Evolutionary conservation across 2,888 invertebrate species (phyloP), one percentile per base, ranked within the genome.

Genomic region (Epirrita christyi): DNA sequence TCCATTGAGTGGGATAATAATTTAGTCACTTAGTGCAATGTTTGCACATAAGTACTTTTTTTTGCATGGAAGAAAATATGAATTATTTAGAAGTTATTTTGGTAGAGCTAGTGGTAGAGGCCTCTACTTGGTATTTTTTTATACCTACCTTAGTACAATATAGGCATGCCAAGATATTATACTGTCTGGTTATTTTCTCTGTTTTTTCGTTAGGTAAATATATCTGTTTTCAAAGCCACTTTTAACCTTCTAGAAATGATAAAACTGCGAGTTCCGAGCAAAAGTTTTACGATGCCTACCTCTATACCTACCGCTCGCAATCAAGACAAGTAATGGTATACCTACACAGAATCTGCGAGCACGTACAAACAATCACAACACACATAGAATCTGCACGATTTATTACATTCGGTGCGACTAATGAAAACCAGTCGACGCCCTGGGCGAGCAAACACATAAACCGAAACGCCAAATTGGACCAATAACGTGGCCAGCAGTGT

Each of bases 381-480:
- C 64, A 67, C 67, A 60, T 63, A 68, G 71, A 59, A 73, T 71
- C 72, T 68, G 66, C 61, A 64, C 64, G 55, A 75, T 84, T 83
- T 82, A 84, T 76, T 70, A 75, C 73, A 72, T 78, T 78, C 76
- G 70, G 78, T 76, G 70, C 75, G 70, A 73, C 77, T 81, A 86
- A 86, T 84, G 80, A 85, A 83, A 74, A 61, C 73, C 76, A 75
- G 81, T 75, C 83, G 81, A 78, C 81, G 78, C 70, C 77, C 77
- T 76, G 62, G 72, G 64, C 74, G 67, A 69, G 77, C 71, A 84
- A 85, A 86, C 85, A 81, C 75, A 82, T 85, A 83, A 85, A 83
- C 67, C 60, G 63, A 72, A 73, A 72, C 80, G 76, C 73, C 76
- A 81, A 86, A 88, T 86, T 85, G 73, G 75, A 66, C 76, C 74